Evolutionary conservation across 2,113 vertebrate genomes (phyloP).

Genomic region (Hypanus sabinus): DNA sequence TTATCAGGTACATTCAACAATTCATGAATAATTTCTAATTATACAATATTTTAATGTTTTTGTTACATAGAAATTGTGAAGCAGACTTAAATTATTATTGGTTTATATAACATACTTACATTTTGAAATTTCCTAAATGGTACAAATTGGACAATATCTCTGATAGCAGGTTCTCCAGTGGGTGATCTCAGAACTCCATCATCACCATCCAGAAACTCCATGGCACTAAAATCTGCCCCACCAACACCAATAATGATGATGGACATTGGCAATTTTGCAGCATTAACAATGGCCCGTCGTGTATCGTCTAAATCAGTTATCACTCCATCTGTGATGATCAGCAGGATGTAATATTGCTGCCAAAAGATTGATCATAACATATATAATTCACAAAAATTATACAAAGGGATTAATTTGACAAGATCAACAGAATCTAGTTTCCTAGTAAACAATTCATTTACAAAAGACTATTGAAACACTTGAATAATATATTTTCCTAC

Average conservation of each 20-base stretch:
- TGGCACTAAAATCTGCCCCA: constrained; percentile 81
- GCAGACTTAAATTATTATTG: neutral
- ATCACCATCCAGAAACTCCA: constrained; percentile 93
- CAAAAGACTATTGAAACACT: neutral
- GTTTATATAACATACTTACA: constrained; percentile 58
- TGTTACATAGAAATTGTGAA: neutral
- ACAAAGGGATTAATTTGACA: neutral
- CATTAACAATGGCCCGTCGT: constrained; percentile 77
- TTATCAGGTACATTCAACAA: neutral
- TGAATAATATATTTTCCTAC: neutral
- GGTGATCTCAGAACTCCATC: constrained; percentile 68
- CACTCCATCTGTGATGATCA: constrained; percentile 94
- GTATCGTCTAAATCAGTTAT: constrained; percentile 95
- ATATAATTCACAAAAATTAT: neutral
- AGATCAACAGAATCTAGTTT: neutral
- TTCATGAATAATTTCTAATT: neutral
- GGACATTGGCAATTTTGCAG: constrained; percentile 88
- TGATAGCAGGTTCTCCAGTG: constrained; percentile 68
- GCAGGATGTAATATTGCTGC: constrained; percentile 89
- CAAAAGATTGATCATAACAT: neutral
- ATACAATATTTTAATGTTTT: constrained; percentile 2
- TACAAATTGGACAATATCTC: constrained; percentile 96
- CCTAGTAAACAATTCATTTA: neutral
- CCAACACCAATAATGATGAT: constrained; percentile 92
- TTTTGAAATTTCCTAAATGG: constrained; percentile 88